phyloP scores from a whole-genome alignment of 2,797 vertebrate species.

The Phataginus tetradactyla region DNA sequence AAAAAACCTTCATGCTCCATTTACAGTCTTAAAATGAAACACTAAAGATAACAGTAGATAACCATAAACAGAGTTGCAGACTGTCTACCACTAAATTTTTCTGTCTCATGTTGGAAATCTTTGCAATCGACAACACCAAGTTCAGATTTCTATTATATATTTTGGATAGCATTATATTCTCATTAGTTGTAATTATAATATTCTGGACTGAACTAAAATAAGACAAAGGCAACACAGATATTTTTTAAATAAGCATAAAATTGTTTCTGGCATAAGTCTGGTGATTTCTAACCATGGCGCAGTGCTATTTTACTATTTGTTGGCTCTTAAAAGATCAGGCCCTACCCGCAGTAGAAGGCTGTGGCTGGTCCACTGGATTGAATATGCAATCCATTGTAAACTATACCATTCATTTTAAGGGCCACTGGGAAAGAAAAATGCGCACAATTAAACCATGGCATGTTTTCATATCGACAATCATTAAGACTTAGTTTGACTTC shows the following conservation, averaged over 20 bases:
- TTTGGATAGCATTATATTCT: neutral
- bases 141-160: neutral
- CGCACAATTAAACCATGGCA: neutral
- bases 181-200: neutral
- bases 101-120: neutral
- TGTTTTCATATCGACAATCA: neutral
- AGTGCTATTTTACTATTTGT: neutral
- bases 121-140: neutral
- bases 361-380: neutral
- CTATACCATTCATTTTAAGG: neutral
- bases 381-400: neutral
- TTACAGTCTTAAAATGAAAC: neutral
- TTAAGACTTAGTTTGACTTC: neutral
- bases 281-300: neutral
- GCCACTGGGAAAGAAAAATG: neutral
- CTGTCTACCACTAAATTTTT: conserved; percentile 25
- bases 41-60: neutral
- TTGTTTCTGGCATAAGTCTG: neutral
- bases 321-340: neutral
- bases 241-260: neutral
- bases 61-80: neutral
- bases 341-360: neutral
- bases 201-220: neutral
- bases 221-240: neutral
- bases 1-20: neutral